Conservation (phyloP, 2,888 invertebrate species). For the Cactoblastis cactorum region DNA sequence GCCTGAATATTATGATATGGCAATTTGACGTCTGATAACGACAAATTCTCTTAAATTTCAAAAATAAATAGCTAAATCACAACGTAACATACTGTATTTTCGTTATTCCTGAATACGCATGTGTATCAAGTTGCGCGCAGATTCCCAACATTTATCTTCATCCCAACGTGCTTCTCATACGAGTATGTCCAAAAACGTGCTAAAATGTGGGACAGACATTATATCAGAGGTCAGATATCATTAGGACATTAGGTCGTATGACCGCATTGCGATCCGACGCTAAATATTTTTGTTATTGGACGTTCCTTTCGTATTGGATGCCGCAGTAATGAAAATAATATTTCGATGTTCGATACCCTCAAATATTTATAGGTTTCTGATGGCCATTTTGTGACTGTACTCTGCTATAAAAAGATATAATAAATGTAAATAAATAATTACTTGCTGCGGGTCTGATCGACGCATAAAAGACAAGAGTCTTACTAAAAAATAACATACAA, state of each 20-base stretch:
- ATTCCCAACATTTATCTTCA: neutral
- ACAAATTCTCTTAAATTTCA: no score
- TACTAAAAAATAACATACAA: no score
- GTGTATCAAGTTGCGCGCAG: no score
- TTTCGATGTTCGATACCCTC: neutral
- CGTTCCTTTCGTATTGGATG: slow-evolving; percentile 12
- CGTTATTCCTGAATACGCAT: no score
- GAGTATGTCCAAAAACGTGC: slow-evolving; percentile 9
- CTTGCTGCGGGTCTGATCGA: no score
- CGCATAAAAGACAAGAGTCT: no score
- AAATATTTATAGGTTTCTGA: slow-evolving; percentile 2
- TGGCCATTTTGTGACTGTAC: neutral
- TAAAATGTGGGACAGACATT: slow-evolving; percentile 3
- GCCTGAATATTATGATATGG: no score
- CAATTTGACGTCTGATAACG: no score
- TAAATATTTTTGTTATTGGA: slow-evolving; percentile 23
- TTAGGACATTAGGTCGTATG: slow-evolving; percentile 38
- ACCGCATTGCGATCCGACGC: slow-evolving; percentile 35
- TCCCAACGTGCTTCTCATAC: neutral
- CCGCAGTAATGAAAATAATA: slow-evolving; percentile 13
- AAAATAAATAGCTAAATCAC: no score
- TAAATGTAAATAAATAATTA: no score
- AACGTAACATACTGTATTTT: no score
- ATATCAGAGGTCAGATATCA: slow-evolving; percentile 7
- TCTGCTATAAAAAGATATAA: no score